A percentile compares a stretch with the other conserved stretches of the same genome.
Evolutionary conservation across 2,113 vertebrate species (phyloP).

Genomic region (Xiphophorus couchianus): DNA sequence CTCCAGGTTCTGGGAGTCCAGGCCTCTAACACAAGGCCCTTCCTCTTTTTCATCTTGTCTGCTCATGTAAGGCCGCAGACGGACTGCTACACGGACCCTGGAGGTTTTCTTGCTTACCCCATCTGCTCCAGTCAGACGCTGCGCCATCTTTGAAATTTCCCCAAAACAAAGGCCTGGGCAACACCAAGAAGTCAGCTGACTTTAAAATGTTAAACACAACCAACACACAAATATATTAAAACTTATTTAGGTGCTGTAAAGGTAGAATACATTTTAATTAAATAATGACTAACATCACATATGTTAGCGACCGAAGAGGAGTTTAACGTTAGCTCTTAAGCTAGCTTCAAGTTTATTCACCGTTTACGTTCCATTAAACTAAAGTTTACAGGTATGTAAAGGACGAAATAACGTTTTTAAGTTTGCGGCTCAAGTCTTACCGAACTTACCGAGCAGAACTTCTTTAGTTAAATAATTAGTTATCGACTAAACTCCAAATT

Average conservation of each 20-base stretch:
- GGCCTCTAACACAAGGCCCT: constrained; percentile 82
- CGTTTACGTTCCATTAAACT: background rate
- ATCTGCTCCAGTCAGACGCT: constrained; percentile 67
- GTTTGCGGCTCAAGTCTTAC: constrained; percentile 14
- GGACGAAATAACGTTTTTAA: background rate
- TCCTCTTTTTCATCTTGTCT: constrained; percentile 72
- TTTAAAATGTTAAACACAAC: background rate
- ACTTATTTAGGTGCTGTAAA: background rate
- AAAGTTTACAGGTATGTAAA: background rate
- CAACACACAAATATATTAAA: background rate
- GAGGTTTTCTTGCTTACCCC: constrained; percentile 66
- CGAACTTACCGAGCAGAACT: background rate
- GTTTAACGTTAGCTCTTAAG: background rate
- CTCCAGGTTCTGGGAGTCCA: constrained; percentile 84
- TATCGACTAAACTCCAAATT: background rate
- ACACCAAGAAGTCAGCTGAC: background rate
- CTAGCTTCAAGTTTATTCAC: background rate
- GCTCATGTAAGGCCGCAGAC: constrained; percentile 84
- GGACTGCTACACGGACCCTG: constrained; percentile 85
- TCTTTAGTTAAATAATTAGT: background rate
- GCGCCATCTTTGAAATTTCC: constrained; percentile 68
- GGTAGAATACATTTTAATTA: background rate
- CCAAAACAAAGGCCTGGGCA: constrained; percentile 12
- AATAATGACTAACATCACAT: background rate
- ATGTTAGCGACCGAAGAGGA: background rate